Conservation (phyloP, 2,113 vertebrate species). For the Raja brachyura region DNA sequence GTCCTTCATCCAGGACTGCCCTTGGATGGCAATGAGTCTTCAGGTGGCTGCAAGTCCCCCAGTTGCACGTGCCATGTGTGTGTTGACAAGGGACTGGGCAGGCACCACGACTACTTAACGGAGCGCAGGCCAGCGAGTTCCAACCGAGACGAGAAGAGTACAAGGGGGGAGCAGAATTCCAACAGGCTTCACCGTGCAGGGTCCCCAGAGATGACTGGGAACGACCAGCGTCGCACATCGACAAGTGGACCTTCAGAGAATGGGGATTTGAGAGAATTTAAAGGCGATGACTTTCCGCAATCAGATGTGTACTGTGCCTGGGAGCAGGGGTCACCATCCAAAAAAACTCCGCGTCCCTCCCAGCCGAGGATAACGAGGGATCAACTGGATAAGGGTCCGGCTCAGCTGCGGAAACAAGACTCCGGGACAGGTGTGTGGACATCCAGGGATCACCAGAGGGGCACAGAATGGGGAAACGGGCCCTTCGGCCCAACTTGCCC, state of each 20-base stretch:
- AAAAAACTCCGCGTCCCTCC: slow-evolving; percentile 43
- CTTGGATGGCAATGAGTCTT: slow-evolving; percentile 51
- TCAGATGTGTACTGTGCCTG: slow-evolving; percentile 42
- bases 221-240: not conserved
- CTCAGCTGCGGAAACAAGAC: slow-evolving; percentile 45
- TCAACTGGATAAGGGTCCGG: slow-evolving; percentile 43
- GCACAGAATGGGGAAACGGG: no score
- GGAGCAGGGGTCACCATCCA: slow-evolving; percentile 46
- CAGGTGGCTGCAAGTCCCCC: slow-evolving; percentile 45
- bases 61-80: no score
- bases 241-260: not conserved
- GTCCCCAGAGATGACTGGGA: not conserved
- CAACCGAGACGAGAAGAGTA: not conserved
- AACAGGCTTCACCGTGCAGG: not conserved
- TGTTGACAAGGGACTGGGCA: not conserved
- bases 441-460: no score
- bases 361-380: slow-evolving; percentile 41
- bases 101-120: not conserved
- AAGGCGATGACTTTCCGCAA: slow-evolving; percentile 49
- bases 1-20: slow-evolving; percentile 45
- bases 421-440: not conserved
- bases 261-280: slow-evolving; percentile 52
- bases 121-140: not conserved
- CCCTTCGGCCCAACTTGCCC: no score
- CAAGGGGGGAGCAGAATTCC: not conserved